phyloP scores from a whole-genome alignment of 2,113 vertebrate genomes.

The Engraulis encrasicolus region DNA sequence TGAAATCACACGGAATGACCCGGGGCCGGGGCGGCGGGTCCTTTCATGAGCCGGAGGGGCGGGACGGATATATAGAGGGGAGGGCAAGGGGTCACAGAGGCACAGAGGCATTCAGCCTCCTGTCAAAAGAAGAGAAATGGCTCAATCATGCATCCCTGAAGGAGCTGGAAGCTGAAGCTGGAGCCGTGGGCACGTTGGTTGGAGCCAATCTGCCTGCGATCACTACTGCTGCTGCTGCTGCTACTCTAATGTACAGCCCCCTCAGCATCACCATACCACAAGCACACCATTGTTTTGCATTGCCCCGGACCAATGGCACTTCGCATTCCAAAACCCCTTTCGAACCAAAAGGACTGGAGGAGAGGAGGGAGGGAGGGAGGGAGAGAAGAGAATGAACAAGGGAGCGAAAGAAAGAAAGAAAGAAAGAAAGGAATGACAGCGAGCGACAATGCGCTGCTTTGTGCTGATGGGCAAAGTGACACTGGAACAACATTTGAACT shows the following conservation, averaged over 20 bases:
- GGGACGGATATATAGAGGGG: neutral
- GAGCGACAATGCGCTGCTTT: slow-evolving; percentile 38
- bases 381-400: neutral
- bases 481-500: slow-evolving; percentile 17
- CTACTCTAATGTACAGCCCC: slow-evolving; percentile 26
- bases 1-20: too few species aligned
- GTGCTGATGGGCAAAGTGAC: slow-evolving; percentile 21
- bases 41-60: neutral
- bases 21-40: neutral
- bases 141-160: neutral
- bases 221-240: slow-evolving; percentile 19
- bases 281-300: slow-evolving; percentile 42
- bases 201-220: slow-evolving; percentile 28
- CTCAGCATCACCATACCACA: slow-evolving; percentile 32
- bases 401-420: neutral
- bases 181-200: neutral
- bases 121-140: slow-evolving; percentile 1
- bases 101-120: neutral
- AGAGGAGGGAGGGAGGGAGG: neutral
- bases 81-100: neutral
- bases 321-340: slow-evolving; percentile 44
- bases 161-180: slow-evolving; percentile 18
- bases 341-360: slow-evolving; percentile 24
- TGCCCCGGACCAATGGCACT: slow-evolving; percentile 13
- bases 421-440: neutral